Evolutionary conservation across 2,888 invertebrate species (phyloP), one percentile per base, ranked within the genome.

Genomic region (Drosophila algonquin): DNA sequence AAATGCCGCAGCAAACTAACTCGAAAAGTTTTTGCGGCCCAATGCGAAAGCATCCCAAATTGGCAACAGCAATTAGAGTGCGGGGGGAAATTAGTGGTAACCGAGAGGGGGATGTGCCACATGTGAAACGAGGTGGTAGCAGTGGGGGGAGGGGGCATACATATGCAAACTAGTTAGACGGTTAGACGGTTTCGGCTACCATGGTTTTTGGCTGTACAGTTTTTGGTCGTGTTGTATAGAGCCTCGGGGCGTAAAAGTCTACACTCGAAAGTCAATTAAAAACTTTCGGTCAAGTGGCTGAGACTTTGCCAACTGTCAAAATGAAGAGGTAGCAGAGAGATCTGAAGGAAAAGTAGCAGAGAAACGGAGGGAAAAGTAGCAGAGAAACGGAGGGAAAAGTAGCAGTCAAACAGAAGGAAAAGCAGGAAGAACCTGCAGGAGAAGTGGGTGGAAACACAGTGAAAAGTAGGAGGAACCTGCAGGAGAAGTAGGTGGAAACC

Each of bases 181-280:
- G 64, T 63, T 50, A 65, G 58, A 56, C 61, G 63, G 56, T 46
- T 46, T 57, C 50, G 68, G 56, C 68, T 67, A 10, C 32, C 32
- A 10, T 63, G 60, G 55, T 24, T 46, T 62, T 50, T 35, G 69
- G 56, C 68, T 67, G 45, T 18, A 44, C 69, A 5, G 68, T 56
- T 51, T 51, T 61, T 58, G 32, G 12, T 18, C n/a, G 44, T 27
- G 30, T 55, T 45, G 24, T 27, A 10, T 1, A 7, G 2, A 48
- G 62, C 30, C 32, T 47, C 35, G 40, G 40, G 30, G 24, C 63
- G 61, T 52, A 59, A 55, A 80, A 80, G 72, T 74, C 69, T 24
- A 51, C 69, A 72, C 73, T 72, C 65, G 30, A 73, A 77, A 85
- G 78, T 81, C 85, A 89, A 85, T 85, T 85, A 85, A 84, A 88